Conservation (phyloP, 64 coral and sea anemone genomes). For the Actinia equina region DNA sequence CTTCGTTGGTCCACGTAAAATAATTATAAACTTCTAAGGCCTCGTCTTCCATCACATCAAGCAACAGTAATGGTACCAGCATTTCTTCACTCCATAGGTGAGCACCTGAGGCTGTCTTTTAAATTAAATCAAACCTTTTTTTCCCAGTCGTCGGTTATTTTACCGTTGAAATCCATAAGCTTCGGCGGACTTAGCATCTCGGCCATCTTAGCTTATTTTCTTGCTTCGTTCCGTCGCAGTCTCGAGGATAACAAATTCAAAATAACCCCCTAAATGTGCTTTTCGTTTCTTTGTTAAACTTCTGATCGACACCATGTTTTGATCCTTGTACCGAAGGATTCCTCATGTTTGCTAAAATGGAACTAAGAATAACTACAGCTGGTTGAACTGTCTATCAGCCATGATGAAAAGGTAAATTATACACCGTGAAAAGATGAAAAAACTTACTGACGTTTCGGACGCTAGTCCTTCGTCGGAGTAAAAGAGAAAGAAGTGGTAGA, state of each 20-base stretch:
- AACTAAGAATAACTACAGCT: too few species aligned
- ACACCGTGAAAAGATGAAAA: too few species aligned
- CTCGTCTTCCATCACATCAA: background rate
- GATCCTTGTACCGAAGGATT: background rate
- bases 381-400: too few species aligned
- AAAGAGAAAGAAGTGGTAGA: too few species aligned
- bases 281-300: background rate
- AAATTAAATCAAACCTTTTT: background rate
- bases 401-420: too few species aligned
- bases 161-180: background rate
- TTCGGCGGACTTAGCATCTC: slow-evolving; percentile 2
- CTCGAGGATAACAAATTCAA: background rate
- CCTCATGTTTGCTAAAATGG: too few species aligned
- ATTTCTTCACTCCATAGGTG: background rate
- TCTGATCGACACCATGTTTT: background rate
- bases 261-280: background rate
- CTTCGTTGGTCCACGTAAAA: background rate
- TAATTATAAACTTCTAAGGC: background rate
- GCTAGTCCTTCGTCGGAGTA: too few species aligned
- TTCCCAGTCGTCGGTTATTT: background rate
- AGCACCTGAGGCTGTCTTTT: background rate
- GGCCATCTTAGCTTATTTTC: background rate
- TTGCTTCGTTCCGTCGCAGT: background rate
- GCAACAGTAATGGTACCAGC: background rate
- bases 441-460: too few species aligned